Base-by-base conservation (phyloP, 2,888 invertebrate genomes). In the Pimpla rufipes region DNA sequence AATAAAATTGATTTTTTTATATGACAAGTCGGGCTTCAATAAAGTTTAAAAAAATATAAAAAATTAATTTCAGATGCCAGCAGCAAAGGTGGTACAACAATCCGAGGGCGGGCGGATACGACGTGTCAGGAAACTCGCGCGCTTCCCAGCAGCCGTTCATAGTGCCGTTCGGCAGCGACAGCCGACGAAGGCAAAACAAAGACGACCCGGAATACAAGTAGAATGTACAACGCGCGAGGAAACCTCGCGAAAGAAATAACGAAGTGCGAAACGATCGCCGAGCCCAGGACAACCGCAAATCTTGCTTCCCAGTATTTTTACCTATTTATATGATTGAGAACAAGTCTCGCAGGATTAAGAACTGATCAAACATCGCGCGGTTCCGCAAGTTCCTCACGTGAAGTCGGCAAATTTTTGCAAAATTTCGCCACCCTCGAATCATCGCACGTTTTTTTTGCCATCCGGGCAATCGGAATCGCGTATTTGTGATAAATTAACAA, bases 131-230 rank as follows among this genome's bases (percentile, higher is more conserved):
- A 52, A 89, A 81, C 68, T 42, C 68, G 42, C 68, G 86, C n/a
- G 88, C 86, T 18, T 83, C 74, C 35, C 87, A 88, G 16, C 90
- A 90, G 18, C 90, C 91, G 7, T 85, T 88, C 18, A 89, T 90
- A 85, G 85, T 89, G 18, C 76, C 90, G 8, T 67, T 91, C 52
- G 89, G 89, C 67, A 80, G 88, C 5, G 75, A 85, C n/a, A 89
- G 91, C 87, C 90, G 91, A 2, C 89, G 91, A 80, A 91, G 92
- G 85, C 91, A 87, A 57, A 92, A 88, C 16, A 91, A 90, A 77
- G 91, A 92, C 18, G 92, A 92, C 85, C 91, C 92, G 23, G 89
- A 91, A 85, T 87, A 89, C 70, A 85, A 85, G 87, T 66, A 37
- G 74, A 75, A 35, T 35, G 16, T 62, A 16, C 35, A 16, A 62